A percentile compares a stretch with the other conserved stretches of the same genome.
phyloP scores from a whole-genome alignment of 2,888 invertebrate species.

The Thera britannica region DNA sequence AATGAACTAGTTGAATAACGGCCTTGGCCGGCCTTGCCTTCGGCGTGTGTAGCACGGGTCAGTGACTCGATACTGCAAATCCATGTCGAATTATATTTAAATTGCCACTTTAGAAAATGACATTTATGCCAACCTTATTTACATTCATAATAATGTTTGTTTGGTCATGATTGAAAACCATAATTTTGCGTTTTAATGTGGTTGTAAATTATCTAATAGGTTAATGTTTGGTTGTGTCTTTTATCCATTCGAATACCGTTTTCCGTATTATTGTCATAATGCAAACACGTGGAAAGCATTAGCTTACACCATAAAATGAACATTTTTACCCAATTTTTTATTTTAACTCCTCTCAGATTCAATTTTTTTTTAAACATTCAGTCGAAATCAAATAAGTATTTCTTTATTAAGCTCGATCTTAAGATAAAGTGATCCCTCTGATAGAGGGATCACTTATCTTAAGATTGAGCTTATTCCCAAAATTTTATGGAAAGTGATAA shows the following conservation, averaged over 20 bases:
- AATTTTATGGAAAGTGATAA: too few relatives aligned
- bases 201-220: too few relatives aligned
- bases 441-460: too few relatives aligned
- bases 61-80: constrained; percentile 42
- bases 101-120: constrained; percentile 9
- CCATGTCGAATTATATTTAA: constrained; percentile 12
- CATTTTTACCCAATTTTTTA: too few relatives aligned
- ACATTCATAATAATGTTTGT: constrained; percentile 8
- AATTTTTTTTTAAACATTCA: too few relatives aligned
- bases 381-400: too few relatives aligned
- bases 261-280: background rate
- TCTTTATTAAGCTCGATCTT: too few relatives aligned
- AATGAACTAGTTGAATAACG: constrained; percentile 53
- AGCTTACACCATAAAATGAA: too few relatives aligned
- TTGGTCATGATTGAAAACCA: constrained; percentile 1
- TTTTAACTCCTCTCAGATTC: too few relatives aligned
- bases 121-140: constrained; percentile 7
- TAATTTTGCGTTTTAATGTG: constrained; percentile 6
- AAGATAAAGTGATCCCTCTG: too few relatives aligned
- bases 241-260: constrained; percentile 9
- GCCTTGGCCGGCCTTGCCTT: constrained; percentile 80
- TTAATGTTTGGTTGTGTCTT: background rate
- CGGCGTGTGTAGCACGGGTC: constrained; percentile 56
- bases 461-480: too few relatives aligned
- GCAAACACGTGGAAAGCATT: background rate